Base-by-base conservation (phyloP, 2,888 invertebrate species). In the Autographa pulchrina region DNA sequence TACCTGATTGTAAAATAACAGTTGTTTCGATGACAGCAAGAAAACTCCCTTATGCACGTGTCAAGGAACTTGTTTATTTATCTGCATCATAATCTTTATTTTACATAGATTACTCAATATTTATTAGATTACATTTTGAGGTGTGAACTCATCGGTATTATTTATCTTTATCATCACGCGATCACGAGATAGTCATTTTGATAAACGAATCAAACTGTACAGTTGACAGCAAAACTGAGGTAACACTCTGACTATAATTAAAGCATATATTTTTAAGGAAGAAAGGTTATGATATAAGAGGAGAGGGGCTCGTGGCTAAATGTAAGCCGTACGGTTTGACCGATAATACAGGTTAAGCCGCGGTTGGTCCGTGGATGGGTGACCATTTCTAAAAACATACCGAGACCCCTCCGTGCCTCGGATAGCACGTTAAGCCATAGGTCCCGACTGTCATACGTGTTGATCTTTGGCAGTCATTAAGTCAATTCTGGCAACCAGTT, bases 71-170 rank as follows among this genome's bases (percentile, higher is more conserved):
- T 48, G 48, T 48, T n/a, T 48, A n/a, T n/a, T 7, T 48, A 48
- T 48, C 48, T 48, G 48, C 48, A 48, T n/a, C 7, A n/a, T n/a
- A 48, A 48, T 48, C 48, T 48, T 16, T 48, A 48, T 43, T 14
- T 48, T n/a, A n/a, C 14, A 48, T n/a, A 48, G 48, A 48, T 48
- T n/a, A n/a, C 48, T 48, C 48, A 48, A 48, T 48, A n/a, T 48
- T 48, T 48, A 48, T 5, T n/a, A 48, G 48, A 48, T 48, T n/a
- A 48, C n/a, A 48, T 48, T 48, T 48, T n/a, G 48, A 48, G 48
- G 16, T n/a, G 48, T 43, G 43, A 43, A 43, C 43, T 14, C 14
- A 43, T 43, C 43, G n/a, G 48, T 48, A 4, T 48, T 6, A 6
- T 8, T 48, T 16, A 48, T 48, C 43, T 43, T 6, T 16, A 43